These are phyloP conservation scores for Drosophila tanythrix DNA, from an alignment of 2,888 invertebrate genomes.

Conservation along the genomic window DNA sequence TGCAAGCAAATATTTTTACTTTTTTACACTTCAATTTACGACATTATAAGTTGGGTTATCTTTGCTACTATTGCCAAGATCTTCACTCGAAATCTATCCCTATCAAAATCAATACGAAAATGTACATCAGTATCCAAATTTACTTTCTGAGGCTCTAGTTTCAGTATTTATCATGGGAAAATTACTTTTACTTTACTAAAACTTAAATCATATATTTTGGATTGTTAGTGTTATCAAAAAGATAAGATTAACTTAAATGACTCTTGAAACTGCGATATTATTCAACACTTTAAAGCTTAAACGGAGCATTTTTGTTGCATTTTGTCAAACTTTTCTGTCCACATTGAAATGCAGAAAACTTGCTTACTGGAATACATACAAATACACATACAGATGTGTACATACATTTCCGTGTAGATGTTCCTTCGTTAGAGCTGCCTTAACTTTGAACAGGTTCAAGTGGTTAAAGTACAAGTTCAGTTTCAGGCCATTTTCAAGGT, in stretches of 20 bases:
- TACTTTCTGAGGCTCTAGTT: neutral
- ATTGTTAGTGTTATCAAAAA: neutral
- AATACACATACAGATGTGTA: neutral
- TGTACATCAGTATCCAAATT: neutral
- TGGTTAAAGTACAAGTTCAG: conserved; percentile 23
- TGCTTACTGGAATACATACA: neutral
- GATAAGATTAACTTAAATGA: neutral
- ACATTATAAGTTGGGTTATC: accelerated
- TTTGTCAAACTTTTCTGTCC: neutral
- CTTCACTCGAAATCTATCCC: neutral
- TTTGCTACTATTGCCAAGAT: neutral
- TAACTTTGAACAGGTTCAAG: conserved; percentile 44
- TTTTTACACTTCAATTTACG: neutral
- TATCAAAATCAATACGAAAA: neutral
- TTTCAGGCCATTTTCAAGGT: conserved; percentile 28
- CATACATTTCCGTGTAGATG: neutral
- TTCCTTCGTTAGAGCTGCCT: neutral
- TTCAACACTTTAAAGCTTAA: neutral
- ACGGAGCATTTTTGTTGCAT: neutral
- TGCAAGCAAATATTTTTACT: neutral
- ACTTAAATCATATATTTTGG: neutral
- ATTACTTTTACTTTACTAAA: neutral
- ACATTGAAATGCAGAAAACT: neutral
- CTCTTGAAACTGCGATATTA: neutral
- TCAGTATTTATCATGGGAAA: neutral